These are phyloP conservation scores for Agrochola circellaris DNA, from an alignment of 2,888 invertebrate genomes.

Conservation along the genomic window DNA sequence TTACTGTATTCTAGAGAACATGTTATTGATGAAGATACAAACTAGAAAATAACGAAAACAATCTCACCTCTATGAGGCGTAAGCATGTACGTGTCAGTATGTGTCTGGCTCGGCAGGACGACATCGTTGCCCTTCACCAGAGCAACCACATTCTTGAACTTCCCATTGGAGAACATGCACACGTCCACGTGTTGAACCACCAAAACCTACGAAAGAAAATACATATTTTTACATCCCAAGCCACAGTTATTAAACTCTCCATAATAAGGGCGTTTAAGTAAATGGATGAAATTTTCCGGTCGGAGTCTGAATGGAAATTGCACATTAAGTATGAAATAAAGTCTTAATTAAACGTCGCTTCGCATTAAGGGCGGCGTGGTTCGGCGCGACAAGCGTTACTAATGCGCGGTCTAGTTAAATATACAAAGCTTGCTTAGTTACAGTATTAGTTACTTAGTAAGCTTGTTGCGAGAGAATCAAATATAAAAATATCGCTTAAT, in stretches of 20 bases:
- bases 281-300: constrained; percentile 37
- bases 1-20: background rate
- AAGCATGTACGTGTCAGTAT: constrained; percentile 92
- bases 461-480: constrained; percentile 7
- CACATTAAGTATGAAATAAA: constrained; percentile 54
- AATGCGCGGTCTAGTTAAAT: constrained; percentile 34
- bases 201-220: constrained; percentile 91
- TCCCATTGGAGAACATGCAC: constrained; percentile 98
- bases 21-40: background rate
- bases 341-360: constrained; percentile 56
- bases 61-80: constrained; percentile 92
- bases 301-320: constrained; percentile 51
- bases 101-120: constrained; percentile 92
- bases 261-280: constrained; percentile 25
- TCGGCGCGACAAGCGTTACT: constrained; percentile 39
- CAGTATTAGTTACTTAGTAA: constrained; percentile 16
- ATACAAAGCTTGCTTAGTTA: constrained; percentile 35
- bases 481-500: background rate
- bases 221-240: background rate
- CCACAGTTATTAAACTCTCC: constrained; percentile 22
- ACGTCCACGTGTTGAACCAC: constrained; percentile 97
- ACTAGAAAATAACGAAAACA: no score
- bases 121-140: constrained; percentile 91
- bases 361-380: constrained; percentile 36
- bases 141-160: constrained; percentile 98